phyloP scores from a whole-genome alignment of 2,113 vertebrate genomes.

The Cebidichthys violaceus region DNA sequence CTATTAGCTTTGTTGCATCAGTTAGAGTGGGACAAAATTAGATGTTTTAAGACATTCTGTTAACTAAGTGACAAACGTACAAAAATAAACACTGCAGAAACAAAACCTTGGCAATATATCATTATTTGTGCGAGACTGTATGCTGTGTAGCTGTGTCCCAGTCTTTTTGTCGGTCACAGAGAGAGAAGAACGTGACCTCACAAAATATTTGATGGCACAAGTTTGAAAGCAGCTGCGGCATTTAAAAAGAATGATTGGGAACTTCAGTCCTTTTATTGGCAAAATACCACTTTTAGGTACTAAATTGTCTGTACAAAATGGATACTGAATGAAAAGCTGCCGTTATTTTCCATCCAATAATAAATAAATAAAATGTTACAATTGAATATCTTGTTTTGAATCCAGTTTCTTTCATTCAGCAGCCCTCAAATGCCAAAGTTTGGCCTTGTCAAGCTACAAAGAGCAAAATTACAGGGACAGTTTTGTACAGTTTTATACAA shows the following conservation, averaged over 20 bases:
- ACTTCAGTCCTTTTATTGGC: conserved; percentile 2
- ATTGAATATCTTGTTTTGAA: background rate
- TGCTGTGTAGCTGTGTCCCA: conserved; percentile 18
- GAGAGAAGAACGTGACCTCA: conserved; percentile 6
- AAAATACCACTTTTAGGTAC: background rate
- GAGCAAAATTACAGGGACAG: background rate
- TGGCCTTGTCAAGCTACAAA: background rate
- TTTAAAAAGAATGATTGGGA: background rate
- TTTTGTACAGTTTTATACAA: background rate
- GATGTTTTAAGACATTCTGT: background rate
- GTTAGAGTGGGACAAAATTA: background rate
- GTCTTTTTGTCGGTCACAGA: conserved; percentile 17
- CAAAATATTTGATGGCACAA: conserved; percentile 16
- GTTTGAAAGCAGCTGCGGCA: conserved; percentile 43
- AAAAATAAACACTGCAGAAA: background rate
- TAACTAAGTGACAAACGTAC: no score
- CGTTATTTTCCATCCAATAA: background rate
- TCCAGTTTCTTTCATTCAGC: background rate
- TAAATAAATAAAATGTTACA: background rate
- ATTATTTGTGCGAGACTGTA: background rate
- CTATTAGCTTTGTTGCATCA: background rate
- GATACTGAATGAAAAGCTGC: background rate
- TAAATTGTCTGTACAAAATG: background rate
- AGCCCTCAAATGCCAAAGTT: background rate
- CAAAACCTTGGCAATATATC: background rate